A percentile compares a stretch with the other conserved stretches of the same genome.
Conservation (phyloP, 2,888 invertebrate species). For the Nomada flava region DNA sequence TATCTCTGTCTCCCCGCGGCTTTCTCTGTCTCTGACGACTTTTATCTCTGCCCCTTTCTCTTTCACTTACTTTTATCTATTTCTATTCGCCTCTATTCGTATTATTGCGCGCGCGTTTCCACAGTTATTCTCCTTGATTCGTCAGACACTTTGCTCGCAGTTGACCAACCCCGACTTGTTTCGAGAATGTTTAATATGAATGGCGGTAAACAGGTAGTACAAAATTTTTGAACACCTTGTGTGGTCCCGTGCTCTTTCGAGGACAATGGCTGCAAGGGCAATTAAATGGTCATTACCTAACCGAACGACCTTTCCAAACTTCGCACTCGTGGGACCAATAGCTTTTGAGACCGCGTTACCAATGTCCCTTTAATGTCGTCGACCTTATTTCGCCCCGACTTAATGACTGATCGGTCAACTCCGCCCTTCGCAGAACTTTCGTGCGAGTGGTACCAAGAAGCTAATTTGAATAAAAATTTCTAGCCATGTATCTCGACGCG, state of each 20-base stretch:
- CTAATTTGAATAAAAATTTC: not conserved
- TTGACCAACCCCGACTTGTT: not conserved
- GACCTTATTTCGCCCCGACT: slow-evolving; percentile 19
- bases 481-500: not conserved
- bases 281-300: slow-evolving; percentile 55
- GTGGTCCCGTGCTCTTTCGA: not conserved
- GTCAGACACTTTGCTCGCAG: not conserved
- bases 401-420: slow-evolving; percentile 8
- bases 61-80: slow-evolving; percentile 72
- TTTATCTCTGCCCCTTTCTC: slow-evolving; percentile 68
- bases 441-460: not conserved
- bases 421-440: not conserved
- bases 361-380: slow-evolving; percentile 61
- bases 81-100: slow-evolving; percentile 66
- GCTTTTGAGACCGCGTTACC: slow-evolving; percentile 53
- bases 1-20: slow-evolving; percentile 66
- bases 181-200: not conserved
- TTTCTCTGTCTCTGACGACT: slow-evolving; percentile 62
- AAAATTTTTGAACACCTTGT: not conserved
- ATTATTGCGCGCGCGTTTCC: slow-evolving; percentile 58
- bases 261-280: slow-evolving; percentile 17
- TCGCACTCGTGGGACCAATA: slow-evolving; percentile 46
- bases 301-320: slow-evolving; percentile 65
- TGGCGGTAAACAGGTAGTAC: not conserved
- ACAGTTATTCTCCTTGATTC: not conserved